A percentile compares a stretch with the other conserved stretches of the same genome.
phyloP scores from a whole-genome alignment of 2,888 invertebrate species.

The Pachymerium ferrugineum region DNA sequence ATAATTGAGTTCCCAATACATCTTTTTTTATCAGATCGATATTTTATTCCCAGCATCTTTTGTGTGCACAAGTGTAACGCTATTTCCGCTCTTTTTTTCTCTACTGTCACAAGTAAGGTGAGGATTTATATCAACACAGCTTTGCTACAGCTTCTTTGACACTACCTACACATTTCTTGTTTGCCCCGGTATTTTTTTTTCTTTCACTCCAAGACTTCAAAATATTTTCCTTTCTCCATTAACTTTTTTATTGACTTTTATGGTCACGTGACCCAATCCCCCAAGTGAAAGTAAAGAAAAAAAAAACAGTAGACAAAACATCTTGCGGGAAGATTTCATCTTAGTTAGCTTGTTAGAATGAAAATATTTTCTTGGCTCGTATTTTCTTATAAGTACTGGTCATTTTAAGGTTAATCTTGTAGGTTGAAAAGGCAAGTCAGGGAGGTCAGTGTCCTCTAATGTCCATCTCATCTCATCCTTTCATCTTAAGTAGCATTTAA shows the following conservation, averaged over 20 bases:
- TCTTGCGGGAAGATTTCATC: not conserved
- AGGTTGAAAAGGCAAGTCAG: not conserved
- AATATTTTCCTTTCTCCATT: not conserved
- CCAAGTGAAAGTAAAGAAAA: not conserved
- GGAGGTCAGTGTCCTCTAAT: conserved; percentile 7
- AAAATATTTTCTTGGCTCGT: conserved; percentile 9
- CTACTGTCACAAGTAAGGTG: too few species aligned
- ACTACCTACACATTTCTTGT: too few species aligned
- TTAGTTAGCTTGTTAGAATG: not conserved
- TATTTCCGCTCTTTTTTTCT: too few species aligned
- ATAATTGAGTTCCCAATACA: too few species aligned
- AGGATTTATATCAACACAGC: too few species aligned
- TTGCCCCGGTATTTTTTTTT: not conserved
- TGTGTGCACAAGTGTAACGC: too few species aligned
- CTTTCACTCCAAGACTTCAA: not conserved
- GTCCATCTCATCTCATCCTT: conserved; percentile 24
- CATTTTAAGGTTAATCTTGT: conserved; percentile 6
- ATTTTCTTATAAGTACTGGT: not conserved
- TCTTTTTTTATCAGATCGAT: too few species aligned
- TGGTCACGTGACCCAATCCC: not conserved
- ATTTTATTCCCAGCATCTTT: too few species aligned
- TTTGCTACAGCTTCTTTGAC: too few species aligned
- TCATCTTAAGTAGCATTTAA: conserved; percentile 23
- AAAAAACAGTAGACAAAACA: not conserved
- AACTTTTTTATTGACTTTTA: not conserved